phyloP scores from a whole-genome alignment of 2,113 vertebrate species.

The Pheucticus melanocephalus region DNA sequence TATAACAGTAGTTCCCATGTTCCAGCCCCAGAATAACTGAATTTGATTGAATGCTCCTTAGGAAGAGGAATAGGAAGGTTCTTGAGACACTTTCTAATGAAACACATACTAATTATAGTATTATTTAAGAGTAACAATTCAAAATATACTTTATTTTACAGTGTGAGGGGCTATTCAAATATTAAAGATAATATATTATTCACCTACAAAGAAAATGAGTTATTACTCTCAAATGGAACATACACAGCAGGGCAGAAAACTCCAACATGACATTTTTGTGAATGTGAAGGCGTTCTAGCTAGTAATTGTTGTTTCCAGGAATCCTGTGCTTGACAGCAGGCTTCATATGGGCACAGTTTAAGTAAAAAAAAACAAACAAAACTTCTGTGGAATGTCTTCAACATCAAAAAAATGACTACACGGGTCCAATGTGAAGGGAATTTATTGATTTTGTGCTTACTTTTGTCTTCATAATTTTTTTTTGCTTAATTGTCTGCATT shows the following conservation, averaged over 20 bases:
- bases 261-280: neutral
- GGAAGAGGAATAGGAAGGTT: neutral
- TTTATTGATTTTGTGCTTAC: neutral
- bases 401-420: neutral
- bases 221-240: neutral
- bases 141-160: neutral
- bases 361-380: neutral
- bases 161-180: neutral
- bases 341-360: neutral
- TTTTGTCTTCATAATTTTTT: neutral
- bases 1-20: neutral
- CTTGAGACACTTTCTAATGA: neutral
- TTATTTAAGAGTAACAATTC: neutral
- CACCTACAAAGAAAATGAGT: neutral
- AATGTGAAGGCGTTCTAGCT: neutral
- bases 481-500: neutral
- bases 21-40: neutral
- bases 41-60: neutral
- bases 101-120: neutral
- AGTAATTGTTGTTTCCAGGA: neutral
- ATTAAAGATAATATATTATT: conserved; percentile 12
- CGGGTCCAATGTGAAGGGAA: neutral
- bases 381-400: neutral
- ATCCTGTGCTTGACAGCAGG: neutral
- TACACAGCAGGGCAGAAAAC: neutral